Conservation (phyloP, 2,797 vertebrate species). For the Centropyge bicolor region DNA sequence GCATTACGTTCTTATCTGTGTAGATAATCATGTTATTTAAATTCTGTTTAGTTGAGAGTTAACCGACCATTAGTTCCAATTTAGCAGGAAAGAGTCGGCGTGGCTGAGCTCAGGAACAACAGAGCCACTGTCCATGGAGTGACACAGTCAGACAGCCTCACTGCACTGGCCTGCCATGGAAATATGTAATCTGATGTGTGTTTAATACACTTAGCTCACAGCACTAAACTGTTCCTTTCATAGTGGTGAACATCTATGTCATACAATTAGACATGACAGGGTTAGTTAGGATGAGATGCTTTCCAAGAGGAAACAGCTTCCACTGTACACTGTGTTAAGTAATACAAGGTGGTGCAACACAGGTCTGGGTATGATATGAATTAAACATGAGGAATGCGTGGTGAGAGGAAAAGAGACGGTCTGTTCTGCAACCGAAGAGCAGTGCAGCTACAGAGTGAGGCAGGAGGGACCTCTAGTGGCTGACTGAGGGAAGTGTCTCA, state of each 20-base stretch:
- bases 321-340: slow-evolving; percentile 9
- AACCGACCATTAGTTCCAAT: slow-evolving; percentile 42
- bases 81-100: slow-evolving; percentile 12
- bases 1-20: slow-evolving; percentile 16
- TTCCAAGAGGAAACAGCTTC: slow-evolving; percentile 44
- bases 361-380: slow-evolving; percentile 49
- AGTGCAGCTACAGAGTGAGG: neutral
- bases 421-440: slow-evolving; percentile 16
- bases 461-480: slow-evolving; percentile 69
- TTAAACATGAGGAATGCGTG: slow-evolving; percentile 59
- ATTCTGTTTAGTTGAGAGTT: slow-evolving; percentile 31
- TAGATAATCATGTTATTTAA: slow-evolving; percentile 16
- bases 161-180: slow-evolving; percentile 33
- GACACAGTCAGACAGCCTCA: slow-evolving; percentile 50
- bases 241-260: slow-evolving; percentile 28
- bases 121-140: slow-evolving; percentile 44
- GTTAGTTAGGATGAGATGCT: neutral
- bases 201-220: slow-evolving; percentile 38
- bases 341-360: slow-evolving; percentile 30
- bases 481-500: neutral
- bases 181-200: slow-evolving; percentile 57
- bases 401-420: neutral
- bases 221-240: slow-evolving; percentile 47
- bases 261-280: slow-evolving; percentile 30
- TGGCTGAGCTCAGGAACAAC: slow-evolving; percentile 46